phyloP scores from a whole-genome alignment of 2,797 vertebrate species.

The Spinus olivaceus region DNA sequence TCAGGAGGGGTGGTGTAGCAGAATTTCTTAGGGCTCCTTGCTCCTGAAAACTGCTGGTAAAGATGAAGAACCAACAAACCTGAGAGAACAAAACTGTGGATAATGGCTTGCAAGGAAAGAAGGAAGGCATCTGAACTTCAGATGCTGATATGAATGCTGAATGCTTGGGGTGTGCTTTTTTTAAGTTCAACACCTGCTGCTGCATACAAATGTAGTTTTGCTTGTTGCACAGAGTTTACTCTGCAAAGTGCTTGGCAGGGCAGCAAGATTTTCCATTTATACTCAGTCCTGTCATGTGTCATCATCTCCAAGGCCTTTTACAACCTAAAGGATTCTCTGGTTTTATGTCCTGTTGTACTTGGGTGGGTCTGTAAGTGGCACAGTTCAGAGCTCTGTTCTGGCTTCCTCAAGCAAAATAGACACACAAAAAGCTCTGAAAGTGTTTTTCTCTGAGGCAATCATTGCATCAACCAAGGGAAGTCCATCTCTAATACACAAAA shows the following conservation, averaged over 20 bases:
- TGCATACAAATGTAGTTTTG: not conserved
- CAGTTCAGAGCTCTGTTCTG: not conserved
- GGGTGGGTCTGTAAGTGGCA: not conserved
- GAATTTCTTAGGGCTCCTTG: not conserved
- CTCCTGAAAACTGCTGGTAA: not conserved
- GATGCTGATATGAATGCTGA: too few relatives aligned
- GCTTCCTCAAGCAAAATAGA: not conserved
- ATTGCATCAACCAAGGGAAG: not conserved
- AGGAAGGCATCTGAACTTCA: not conserved
- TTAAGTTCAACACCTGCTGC: not conserved
- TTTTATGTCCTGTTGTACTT: not conserved
- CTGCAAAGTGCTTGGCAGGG: not conserved
- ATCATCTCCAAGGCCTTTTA: not conserved
- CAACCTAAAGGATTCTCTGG: not conserved
- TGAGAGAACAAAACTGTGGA: not conserved
- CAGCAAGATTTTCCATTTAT: not conserved
- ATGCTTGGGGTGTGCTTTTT: not conserved
- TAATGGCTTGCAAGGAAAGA: not conserved
- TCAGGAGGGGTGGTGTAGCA: rapidly evolving
- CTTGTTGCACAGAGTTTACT: not conserved
- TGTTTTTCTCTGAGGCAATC: not conserved
- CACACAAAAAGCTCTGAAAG: not conserved
- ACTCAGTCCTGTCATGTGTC: rapidly evolving
- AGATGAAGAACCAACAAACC: not conserved
- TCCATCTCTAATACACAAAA: not conserved